phyloP scores from a whole-genome alignment of 2,888 invertebrate species.

The Zaprionus bogoriensis region DNA sequence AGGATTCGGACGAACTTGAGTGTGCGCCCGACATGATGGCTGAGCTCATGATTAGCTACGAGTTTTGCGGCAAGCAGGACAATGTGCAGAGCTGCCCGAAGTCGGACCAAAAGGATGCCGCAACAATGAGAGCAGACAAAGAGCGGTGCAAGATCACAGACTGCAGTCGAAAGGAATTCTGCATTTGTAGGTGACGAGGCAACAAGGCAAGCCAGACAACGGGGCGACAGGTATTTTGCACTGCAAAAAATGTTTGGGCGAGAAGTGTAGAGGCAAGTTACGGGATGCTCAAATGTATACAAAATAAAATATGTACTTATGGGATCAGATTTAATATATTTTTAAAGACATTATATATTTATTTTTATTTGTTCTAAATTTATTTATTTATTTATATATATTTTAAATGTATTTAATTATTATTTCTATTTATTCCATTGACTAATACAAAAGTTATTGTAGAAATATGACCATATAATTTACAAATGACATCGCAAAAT shows the following conservation, averaged over 20 bases:
- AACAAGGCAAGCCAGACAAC: slow-evolving; percentile 47
- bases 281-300: no score
- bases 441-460: no score
- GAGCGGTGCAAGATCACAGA: slow-evolving; percentile 55
- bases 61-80: slow-evolving; percentile 58
- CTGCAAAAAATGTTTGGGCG: no score
- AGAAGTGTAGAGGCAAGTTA: no score
- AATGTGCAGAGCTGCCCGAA: slow-evolving; percentile 29
- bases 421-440: no score
- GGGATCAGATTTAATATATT: no score
- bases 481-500: neutral
- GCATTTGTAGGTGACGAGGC: slow-evolving; percentile 56
- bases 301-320: no score
- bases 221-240: slow-evolving; percentile 71
- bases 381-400: no score
- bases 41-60: slow-evolving; percentile 43
- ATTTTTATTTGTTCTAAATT: no score
- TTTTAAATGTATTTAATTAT: no score
- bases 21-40: slow-evolving; percentile 15
- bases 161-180: slow-evolving; percentile 21
- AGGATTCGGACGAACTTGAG: slow-evolving; percentile 55
- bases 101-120: slow-evolving; percentile 56
- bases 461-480: neutral
- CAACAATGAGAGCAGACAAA: slow-evolving; percentile 51
- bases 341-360: no score